phyloP scores from a whole-genome alignment of 2,888 invertebrate genomes.

The Dolichopus griseipennis region DNA sequence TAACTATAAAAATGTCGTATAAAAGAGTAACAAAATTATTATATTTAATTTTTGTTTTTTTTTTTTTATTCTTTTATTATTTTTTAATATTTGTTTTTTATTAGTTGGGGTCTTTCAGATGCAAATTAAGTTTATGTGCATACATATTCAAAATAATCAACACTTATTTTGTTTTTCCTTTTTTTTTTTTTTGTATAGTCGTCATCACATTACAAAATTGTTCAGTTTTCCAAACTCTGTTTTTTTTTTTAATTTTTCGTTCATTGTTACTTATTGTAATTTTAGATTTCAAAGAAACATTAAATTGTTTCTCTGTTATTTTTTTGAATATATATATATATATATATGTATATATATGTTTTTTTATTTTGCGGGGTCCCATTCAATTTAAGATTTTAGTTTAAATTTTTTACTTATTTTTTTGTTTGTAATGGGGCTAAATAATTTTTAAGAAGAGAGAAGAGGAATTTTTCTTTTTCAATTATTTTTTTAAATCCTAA shows the following conservation, averaged over 20 bases:
- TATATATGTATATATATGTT: too few species aligned
- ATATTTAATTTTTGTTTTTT: background rate
- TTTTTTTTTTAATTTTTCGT: background rate
- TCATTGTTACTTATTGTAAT: background rate
- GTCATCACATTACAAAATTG: background rate
- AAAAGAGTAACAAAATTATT: background rate
- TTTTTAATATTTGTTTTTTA: background rate
- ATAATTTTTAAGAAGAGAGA: too few species aligned
- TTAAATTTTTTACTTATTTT: too few species aligned
- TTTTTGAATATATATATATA: too few species aligned
- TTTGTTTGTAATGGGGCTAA: too few species aligned
- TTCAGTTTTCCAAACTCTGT: background rate
- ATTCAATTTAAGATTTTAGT: too few species aligned
- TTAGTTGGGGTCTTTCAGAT: background rate
- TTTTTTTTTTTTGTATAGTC: too few species aligned
- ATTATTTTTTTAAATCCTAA: too few species aligned
- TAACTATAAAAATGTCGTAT: background rate
- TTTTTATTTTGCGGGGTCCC: too few species aligned
- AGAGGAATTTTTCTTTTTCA: too few species aligned
- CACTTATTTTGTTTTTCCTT: background rate
- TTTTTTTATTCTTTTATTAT: too few species aligned
- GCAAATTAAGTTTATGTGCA: conserved; percentile 3
- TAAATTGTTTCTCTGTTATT: background rate
- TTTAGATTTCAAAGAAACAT: conserved; percentile 4
- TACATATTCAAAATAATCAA: background rate